Evolutionary conservation across 1,140 invertebrate genomes (phyloP).

Genomic region (Bombus consobrinus): DNA sequence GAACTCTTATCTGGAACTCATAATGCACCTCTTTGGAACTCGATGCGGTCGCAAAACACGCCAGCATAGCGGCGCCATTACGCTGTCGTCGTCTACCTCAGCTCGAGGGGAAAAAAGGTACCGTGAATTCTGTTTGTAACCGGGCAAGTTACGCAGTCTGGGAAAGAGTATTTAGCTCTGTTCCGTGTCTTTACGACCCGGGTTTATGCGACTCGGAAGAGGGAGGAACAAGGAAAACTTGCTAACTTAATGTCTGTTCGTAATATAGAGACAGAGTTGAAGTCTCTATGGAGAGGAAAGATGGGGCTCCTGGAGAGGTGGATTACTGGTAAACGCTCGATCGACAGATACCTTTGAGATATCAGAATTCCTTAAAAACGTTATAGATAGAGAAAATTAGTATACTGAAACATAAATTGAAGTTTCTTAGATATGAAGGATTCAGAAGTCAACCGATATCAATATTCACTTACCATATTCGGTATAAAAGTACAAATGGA

Average conservation of each 20-base stretch:
- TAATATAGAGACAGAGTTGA: too few species aligned
- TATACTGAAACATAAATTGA: too few species aligned
- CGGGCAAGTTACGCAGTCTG: neutral
- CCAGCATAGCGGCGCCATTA: conserved; percentile 22
- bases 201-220: conserved; percentile 14
- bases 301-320: neutral
- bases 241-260: neutral
- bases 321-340: neutral
- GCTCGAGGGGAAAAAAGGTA: neutral
- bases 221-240: neutral
- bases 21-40: conserved; percentile 57
- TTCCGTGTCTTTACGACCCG: conserved; percentile 7
- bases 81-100: neutral
- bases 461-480: too few species aligned
- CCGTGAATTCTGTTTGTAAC: neutral
- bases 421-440: too few species aligned
- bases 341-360: neutral
- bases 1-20: conserved; percentile 70
- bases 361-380: too few species aligned
- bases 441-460: too few species aligned
- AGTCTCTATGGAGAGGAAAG: too few species aligned
- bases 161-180: neutral
- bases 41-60: conserved; percentile 39
- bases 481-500: too few species aligned
- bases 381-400: too few species aligned